These are phyloP conservation scores for Dicyrtoma fusca DNA, from an alignment of 2,888 invertebrate genomes.

Conservation along the genomic window DNA sequence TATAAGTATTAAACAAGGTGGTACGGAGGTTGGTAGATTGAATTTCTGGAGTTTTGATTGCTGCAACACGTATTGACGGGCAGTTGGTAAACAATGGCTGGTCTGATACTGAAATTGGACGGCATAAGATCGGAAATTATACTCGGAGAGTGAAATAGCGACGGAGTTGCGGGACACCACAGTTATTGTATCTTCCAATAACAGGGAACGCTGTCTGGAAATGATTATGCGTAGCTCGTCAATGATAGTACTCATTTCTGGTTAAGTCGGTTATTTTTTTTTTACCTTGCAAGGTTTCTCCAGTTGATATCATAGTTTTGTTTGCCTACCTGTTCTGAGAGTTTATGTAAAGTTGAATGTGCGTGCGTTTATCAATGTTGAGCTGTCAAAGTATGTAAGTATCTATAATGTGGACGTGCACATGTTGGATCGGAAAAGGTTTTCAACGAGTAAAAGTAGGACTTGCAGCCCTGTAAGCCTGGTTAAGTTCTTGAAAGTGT, in stretches of 20 bases:
- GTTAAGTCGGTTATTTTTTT: conserved; percentile 46
- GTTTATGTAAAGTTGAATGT: neutral
- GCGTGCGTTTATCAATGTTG: neutral
- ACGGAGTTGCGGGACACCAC: conserved; percentile 17
- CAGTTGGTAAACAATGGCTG: too few relatives aligned
- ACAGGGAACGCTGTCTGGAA: neutral
- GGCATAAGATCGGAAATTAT: too few relatives aligned
- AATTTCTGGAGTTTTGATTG: too few relatives aligned
- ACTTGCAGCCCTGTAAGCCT: too few relatives aligned
- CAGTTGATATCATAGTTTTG: conserved; percentile 34
- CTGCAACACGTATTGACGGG: too few relatives aligned
- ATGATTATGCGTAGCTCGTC: conserved; percentile 26
- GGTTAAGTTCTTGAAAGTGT: too few relatives aligned
- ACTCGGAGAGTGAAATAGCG: conserved; percentile 39
- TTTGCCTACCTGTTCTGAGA: neutral
- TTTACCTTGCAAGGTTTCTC: conserved; percentile 41
- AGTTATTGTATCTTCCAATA: neutral
- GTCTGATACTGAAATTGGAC: too few relatives aligned
- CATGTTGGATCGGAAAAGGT: too few relatives aligned
- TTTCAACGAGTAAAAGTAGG: too few relatives aligned
- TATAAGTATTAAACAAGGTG: too few relatives aligned
- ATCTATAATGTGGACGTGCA: too few relatives aligned
- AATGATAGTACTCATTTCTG: conserved; percentile 41
- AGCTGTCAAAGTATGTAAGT: neutral
- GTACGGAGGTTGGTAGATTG: too few relatives aligned